These are phyloP conservation scores for Bubo bubo DNA, from an alignment of 2,113 vertebrate species.

Conservation along the genomic window DNA sequence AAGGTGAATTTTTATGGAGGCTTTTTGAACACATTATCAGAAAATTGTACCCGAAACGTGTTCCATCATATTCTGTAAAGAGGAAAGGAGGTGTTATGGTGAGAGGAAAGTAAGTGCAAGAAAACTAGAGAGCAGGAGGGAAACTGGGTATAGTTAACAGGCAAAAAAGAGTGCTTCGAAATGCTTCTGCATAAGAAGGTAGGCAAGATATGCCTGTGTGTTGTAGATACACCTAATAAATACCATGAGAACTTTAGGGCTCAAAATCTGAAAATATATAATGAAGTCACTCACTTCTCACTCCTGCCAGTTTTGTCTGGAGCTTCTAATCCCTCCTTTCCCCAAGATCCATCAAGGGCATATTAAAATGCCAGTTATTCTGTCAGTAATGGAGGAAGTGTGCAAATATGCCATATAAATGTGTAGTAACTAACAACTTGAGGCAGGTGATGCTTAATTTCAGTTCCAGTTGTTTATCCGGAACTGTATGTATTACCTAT, in stretches of 20 bases:
- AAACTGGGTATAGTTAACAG: background rate
- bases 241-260: background rate
- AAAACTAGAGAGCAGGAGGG: background rate
- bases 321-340: background rate
- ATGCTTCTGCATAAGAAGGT: background rate
- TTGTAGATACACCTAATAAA: background rate
- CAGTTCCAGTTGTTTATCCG: background rate
- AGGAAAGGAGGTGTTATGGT: background rate
- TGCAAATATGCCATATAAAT: background rate
- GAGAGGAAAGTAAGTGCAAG: background rate
- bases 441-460: background rate
- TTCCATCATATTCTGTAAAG: background rate
- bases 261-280: background rate
- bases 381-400: background rate
- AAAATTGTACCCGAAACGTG: background rate
- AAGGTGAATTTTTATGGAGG: constrained; percentile 12
- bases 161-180: background rate
- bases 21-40: background rate
- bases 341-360: background rate
- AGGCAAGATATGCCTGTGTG: background rate
- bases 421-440: background rate
- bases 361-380: background rate
- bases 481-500: background rate
- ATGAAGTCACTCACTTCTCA: background rate
- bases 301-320: background rate